Base-by-base conservation (phyloP, 2,113 vertebrate species). In the Brachyhypopomus occidentalis region DNA sequence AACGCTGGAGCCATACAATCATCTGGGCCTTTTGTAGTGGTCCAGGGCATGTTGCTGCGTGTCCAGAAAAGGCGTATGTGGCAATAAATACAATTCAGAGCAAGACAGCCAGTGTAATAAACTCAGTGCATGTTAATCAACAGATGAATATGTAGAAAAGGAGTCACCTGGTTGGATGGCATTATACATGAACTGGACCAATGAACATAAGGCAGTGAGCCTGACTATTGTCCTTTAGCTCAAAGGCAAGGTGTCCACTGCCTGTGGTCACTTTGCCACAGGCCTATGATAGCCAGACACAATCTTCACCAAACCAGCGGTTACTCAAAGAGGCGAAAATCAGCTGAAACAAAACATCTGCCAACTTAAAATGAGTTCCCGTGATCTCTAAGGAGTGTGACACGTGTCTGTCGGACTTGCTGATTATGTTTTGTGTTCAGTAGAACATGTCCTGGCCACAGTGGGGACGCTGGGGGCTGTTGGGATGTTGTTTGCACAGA, bases 121-220 rank as follows among this genome's bases (percentile, higher is more conserved):
- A 56, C 27, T 25, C 69, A 52, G 76, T 60, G 67, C 58, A 58
- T 36, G 72, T 71, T 79, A 79, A 79, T 79, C 55, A 72, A 45
- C 58, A 59, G 55, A 55, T 36, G 59, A 72, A 72, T 71, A 45
- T 79, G 58, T 63, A 79, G 30, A 16, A 12, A 23, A 62, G 64
- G 38, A 60, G 67, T 79, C 69, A 38, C 9, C 25, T 63, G 58
- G 36, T 9, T 72, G 58, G 62, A 79, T 36, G 67, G 67, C 17
- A 69, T 63, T 56, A 48, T 20, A 52, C 4, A 48, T 72, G n/a
- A 79, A 48, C 77, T 62, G 72, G 30, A 60, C 67, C 52, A 62
- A n/a, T 72, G 55, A 71, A 71, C 55, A 38, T 22, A 56, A 72
- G 56, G 67, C 56, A 79, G 45, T 72, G 55, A 79, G 45, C 72